Evolutionary conservation across 1,140 invertebrate genomes (phyloP).

Genomic region (Rhyacophila brunnea): DNA sequence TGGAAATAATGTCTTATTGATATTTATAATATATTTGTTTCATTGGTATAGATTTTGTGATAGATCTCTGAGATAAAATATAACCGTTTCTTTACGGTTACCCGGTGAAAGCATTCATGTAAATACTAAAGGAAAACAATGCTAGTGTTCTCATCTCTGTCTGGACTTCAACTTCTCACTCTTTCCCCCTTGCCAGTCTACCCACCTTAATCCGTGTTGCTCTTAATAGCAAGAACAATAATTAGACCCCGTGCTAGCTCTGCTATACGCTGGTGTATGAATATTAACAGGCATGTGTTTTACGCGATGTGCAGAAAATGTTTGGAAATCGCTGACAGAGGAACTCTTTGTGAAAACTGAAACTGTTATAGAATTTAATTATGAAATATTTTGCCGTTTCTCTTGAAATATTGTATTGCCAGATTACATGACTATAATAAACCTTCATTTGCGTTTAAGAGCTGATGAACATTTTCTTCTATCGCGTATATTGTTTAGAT

Average conservation of each 20-base stretch:
- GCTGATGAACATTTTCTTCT: no score
- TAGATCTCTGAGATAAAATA: no score
- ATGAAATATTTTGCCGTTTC: conserved; percentile 21
- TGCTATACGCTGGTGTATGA: conserved; percentile 13
- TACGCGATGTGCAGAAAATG: neutral
- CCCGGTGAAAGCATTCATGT: conserved; percentile 10
- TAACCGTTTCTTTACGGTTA: neutral
- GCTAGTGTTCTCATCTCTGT: conserved; percentile 7
- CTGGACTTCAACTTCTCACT: neutral
- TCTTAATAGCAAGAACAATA: conserved; percentile 25
- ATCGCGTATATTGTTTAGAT: no score
- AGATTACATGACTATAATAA: no score
- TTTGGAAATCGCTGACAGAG: conserved; percentile 23
- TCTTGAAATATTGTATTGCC: neutral
- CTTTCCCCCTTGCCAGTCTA: neutral
- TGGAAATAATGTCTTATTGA: no score
- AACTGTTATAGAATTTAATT: conserved; percentile 28
- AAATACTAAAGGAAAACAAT: conserved; percentile 23
- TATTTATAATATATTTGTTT: no score
- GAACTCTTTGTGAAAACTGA: conserved; percentile 20
- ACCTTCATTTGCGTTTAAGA: no score
- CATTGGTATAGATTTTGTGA: no score
- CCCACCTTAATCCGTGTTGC: conserved; percentile 11
- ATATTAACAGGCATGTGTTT: conserved; percentile 22
- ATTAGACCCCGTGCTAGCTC: conserved; percentile 26